phyloP scores from a whole-genome alignment of 2,888 invertebrate genomes.

The Scaptodrosophila latifasciaeformis region DNA sequence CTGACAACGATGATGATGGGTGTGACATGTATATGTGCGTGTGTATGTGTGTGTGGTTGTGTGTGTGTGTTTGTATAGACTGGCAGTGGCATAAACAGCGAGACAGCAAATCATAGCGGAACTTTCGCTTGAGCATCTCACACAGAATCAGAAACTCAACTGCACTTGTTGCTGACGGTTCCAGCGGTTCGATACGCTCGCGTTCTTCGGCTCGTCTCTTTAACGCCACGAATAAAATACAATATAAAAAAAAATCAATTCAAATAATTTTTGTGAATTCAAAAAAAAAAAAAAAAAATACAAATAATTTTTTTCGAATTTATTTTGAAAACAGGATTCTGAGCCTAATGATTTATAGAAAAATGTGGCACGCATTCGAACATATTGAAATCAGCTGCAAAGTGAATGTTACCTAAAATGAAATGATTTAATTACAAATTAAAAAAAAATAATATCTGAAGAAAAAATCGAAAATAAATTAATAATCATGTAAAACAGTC shows the following conservation, averaged over 20 bases:
- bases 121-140: slow-evolving; percentile 7
- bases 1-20: too few relatives aligned
- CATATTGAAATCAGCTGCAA: slow-evolving; percentile 52
- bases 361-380: slow-evolving; percentile 47
- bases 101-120: slow-evolving; percentile 4
- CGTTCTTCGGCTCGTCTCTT: slow-evolving; percentile 4
- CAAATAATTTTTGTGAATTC: neutral
- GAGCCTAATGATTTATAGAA: too few relatives aligned
- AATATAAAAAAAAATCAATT: neutral
- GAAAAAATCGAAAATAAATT: too few relatives aligned
- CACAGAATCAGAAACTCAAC: slow-evolving; percentile 47
- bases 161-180: slow-evolving; percentile 71
- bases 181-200: too few relatives aligned
- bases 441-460: slow-evolving; percentile 20
- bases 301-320: neutral
- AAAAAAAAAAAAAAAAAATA: neutral
- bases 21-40: neutral
- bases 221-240: neutral
- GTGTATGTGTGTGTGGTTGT: neutral
- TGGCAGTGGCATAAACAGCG: slow-evolving; percentile 6
- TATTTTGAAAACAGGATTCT: slow-evolving; percentile 5
- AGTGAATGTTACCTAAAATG: slow-evolving; percentile 58
- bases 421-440: slow-evolving; percentile 2
- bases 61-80: slow-evolving; percentile 1
- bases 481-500: slow-evolving; percentile 16